A percentile compares a stretch with the other conserved stretches of the same genome.
Conservation (phyloP, 2,113 vertebrate species). For the Clarias macrocephalus region DNA sequence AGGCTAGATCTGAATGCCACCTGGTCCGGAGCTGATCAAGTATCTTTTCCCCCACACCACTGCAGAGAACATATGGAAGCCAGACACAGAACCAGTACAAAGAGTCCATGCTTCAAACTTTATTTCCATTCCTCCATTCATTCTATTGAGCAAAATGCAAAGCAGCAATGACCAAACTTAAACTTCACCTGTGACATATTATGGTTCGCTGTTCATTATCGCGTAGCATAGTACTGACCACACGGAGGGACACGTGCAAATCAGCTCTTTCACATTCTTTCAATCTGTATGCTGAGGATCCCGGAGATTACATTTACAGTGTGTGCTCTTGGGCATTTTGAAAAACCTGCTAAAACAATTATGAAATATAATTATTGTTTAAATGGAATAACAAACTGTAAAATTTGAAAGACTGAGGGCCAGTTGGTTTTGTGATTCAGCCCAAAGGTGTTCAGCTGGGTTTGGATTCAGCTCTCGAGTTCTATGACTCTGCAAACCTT, state of each 20-base stretch:
- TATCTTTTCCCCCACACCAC: slow-evolving; percentile 20
- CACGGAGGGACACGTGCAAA: not conserved
- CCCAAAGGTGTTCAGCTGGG: not conserved
- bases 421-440: not conserved
- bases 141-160: not conserved
- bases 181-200: not conserved
- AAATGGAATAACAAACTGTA: not conserved
- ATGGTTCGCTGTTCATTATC: not conserved
- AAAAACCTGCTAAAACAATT: not conserved
- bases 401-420: no score
- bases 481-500: not conserved
- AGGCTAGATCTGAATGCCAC: not conserved
- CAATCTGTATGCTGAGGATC: not conserved
- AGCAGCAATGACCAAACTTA: not conserved
- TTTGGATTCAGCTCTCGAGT: not conserved
- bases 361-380: not conserved
- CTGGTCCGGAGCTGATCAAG: not conserved
- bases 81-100: not conserved
- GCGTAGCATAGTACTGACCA: not conserved
- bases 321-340: not conserved
- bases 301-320: not conserved
- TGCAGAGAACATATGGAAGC: slow-evolving; percentile 28
- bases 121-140: not conserved
- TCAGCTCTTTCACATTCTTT: not conserved
- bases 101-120: not conserved